These are phyloP conservation scores for Cybosia mesomella DNA, from an alignment of 2,888 invertebrate genomes.

Conservation along the genomic window DNA sequence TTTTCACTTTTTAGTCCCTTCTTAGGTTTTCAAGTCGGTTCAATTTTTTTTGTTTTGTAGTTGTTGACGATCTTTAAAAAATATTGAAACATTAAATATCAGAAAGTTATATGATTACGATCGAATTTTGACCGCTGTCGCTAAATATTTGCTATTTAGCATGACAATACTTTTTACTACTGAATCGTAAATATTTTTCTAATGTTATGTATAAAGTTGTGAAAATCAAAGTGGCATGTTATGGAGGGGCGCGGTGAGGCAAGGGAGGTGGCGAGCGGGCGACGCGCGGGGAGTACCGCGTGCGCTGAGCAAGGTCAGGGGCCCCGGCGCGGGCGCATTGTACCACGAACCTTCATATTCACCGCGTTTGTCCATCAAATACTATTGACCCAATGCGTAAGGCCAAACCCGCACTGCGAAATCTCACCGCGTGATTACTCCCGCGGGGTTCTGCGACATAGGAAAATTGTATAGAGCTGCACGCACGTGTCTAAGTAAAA, in stretches of 20 bases:
- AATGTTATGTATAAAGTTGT: constrained; percentile 64
- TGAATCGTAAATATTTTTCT: constrained; percentile 36
- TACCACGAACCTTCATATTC: constrained; percentile 56
- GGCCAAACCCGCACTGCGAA: constrained; percentile 6
- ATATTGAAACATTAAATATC: too few relatives aligned
- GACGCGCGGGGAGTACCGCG: constrained; percentile 58
- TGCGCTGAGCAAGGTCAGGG: constrained; percentile 78
- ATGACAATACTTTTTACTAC: constrained; percentile 12
- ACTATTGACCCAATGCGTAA: constrained; percentile 62
- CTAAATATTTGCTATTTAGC: not conserved
- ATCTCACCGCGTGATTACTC: not conserved
- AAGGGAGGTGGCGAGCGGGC: constrained; percentile 41
- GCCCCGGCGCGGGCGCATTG: constrained; percentile 71
- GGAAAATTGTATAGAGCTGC: not conserved
- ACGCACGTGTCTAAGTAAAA: too few relatives aligned
- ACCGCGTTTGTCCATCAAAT: constrained; percentile 52
- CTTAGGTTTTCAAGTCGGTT: too few relatives aligned
- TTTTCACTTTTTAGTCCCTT: too few relatives aligned
- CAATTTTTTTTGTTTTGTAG: too few relatives aligned
- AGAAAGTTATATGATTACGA: too few relatives aligned
- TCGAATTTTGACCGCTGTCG: too few relatives aligned
- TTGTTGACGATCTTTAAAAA: too few relatives aligned
- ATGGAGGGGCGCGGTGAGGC: constrained; percentile 54
- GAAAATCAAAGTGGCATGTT: constrained; percentile 70
- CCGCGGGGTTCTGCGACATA: not conserved